Percentiles rank a stretch among this genome's conserved stretches.
Conservation (phyloP, 37 sponge, comb jelly and placozoan genomes). For the Oopsacas minuta region DNA sequence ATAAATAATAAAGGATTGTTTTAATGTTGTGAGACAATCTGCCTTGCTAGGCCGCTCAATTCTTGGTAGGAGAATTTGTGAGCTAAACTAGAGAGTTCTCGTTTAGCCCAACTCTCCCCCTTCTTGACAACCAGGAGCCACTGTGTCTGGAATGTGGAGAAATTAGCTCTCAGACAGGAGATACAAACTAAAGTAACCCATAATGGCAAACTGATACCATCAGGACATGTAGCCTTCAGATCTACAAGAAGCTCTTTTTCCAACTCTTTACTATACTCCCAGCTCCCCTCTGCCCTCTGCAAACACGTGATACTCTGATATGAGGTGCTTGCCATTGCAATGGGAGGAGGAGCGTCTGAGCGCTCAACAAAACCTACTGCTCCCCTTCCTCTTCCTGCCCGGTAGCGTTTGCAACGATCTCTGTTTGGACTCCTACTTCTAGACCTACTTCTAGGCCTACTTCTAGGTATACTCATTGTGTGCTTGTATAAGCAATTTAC, state of each 20-base stretch:
- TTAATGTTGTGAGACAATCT: not conserved
- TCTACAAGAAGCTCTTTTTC: not conserved
- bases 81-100: not conserved
- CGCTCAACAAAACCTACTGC: too few species aligned
- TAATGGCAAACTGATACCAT: not conserved
- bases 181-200: not conserved
- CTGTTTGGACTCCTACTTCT: not conserved
- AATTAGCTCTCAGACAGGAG: not conserved
- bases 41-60: not conserved
- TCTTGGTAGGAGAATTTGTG: not conserved
- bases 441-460: not conserved
- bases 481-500: too few species aligned
- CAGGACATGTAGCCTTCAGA: not conserved
- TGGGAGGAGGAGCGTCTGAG: not conserved
- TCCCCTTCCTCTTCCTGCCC: not conserved
- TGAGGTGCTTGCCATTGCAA: not conserved
- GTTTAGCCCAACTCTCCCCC: not conserved
- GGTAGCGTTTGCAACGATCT: not conserved
- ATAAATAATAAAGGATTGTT: too few species aligned
- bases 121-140: not conserved
- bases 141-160: not conserved
- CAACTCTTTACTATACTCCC: not conserved
- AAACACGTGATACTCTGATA: not conserved
- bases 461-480: not conserved
- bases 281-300: slow-evolving; percentile 9